A percentile compares a stretch with the other conserved stretches of the same genome.
Conservation (phyloP, 53 echinoderm and acorn worm species). For the Holothuria scabra region DNA sequence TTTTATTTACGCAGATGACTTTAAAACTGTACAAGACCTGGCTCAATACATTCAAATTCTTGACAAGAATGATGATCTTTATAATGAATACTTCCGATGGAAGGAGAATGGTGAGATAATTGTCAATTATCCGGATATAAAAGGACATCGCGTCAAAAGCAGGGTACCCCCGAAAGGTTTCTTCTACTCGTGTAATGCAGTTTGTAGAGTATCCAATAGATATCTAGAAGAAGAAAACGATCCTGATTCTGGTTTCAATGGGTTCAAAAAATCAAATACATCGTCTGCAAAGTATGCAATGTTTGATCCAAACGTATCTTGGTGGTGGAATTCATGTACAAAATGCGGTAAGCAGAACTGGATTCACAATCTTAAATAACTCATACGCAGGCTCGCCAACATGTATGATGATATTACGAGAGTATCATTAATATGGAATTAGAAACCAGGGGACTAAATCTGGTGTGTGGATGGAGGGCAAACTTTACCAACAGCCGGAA, state of each 20-base stretch:
- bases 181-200: not conserved
- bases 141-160: not conserved
- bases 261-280: too few species aligned
- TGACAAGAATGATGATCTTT: not conserved
- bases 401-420: too few species aligned
- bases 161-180: not conserved
- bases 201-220: not conserved
- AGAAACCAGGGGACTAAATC: too few species aligned
- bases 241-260: too few species aligned
- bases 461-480: too few species aligned
- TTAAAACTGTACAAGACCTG: conserved; percentile 1
- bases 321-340: conserved; percentile 4
- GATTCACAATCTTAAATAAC: too few species aligned
- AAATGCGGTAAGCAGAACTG: conserved; percentile 8
- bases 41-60: too few species aligned
- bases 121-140: not conserved
- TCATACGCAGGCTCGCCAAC: too few species aligned
- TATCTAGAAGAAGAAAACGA: not conserved
- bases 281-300: not conserved
- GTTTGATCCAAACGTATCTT: not conserved
- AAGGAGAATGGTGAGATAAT: not conserved
- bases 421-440: too few species aligned
- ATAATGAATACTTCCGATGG: conserved; percentile 16
- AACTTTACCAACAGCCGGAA: too few species aligned
- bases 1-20: conserved; percentile 19